Conservation (phyloP, 1,140 invertebrate species). For the Achroia grisella region DNA sequence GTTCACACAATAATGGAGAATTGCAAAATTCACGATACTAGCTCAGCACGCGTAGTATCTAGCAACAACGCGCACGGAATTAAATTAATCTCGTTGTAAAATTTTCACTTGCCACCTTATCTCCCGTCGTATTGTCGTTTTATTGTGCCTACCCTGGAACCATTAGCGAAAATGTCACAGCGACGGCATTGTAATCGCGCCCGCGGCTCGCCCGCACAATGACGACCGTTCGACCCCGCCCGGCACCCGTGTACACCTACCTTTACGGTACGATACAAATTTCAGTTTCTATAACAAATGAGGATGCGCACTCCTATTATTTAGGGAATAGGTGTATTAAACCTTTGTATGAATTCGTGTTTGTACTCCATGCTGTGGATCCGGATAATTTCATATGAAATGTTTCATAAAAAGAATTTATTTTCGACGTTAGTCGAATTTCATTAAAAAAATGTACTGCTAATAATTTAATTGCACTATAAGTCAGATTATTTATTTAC, state of each 20-base stretch:
- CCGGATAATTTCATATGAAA: too few relatives aligned
- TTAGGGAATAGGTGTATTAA: constrained; percentile 20
- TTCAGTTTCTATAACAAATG: constrained; percentile 59
- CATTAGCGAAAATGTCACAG: constrained; percentile 72
- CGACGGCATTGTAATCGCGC: constrained; percentile 61
- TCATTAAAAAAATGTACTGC: too few relatives aligned
- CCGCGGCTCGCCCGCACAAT: constrained; percentile 59
- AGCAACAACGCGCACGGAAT: constrained; percentile 29
- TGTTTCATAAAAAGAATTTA: too few relatives aligned
- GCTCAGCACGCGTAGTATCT: constrained; percentile 17
- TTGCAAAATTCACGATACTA: not conserved
- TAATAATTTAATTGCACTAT: too few relatives aligned
- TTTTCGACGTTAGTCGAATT: too few relatives aligned
- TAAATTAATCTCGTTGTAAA: constrained; percentile 67
- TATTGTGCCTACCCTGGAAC: constrained; percentile 69
- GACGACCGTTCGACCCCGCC: constrained; percentile 54
- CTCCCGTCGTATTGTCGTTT: constrained; percentile 67
- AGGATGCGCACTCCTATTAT: constrained; percentile 31
- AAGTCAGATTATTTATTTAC: too few relatives aligned
- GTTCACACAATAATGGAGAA: too few relatives aligned
- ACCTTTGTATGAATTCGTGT: not conserved
- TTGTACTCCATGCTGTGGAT: too few relatives aligned
- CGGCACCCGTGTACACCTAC: constrained; percentile 15
- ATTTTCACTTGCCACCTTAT: constrained; percentile 72
- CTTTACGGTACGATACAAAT: constrained; percentile 47